Evolutionary conservation across 2,113 vertebrate genomes (phyloP), one percentile per base, ranked within the genome.

Genomic region (Tachycineta bicolor): DNA sequence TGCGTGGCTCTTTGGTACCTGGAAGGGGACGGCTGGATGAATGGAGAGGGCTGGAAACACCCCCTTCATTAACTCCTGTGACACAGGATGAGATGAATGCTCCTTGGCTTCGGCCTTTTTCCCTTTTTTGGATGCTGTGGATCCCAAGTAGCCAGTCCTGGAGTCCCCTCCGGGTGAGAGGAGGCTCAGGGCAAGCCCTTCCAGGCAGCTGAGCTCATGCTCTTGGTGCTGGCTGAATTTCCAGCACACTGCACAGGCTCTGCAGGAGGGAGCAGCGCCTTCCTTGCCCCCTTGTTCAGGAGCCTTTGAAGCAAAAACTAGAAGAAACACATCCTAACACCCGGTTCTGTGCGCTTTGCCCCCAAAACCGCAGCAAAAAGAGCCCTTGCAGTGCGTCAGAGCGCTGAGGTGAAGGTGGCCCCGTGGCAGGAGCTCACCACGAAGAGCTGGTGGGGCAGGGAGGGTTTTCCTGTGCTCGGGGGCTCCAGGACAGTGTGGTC

Each of bases 401-500:
- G 33, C n/a, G 2, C 20, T 8, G 37, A 5, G 28, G 46, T 22
- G 39, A 4, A 16, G 7, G 11, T 18, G 15, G 7, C 8, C 41
- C 44, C 11, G 3, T 19, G 22, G n/a, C 39, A 68, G 34, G 29
- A 33, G 37, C 3, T n/a, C 58, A 58, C 4, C 62, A 33, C 6
- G 5, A 31, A 19, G 60, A 24, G 29, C 23, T 59, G 21, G 33
- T 31, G n/a, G 25, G 68, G 16, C 52, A 43, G 44, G 9, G 20
- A 31, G 13, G 33, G 10, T 23, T 50, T 44, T 46, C 23, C 68
- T 29, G 25, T 1, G 9, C 5, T 3, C 0, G 2, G 34, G 34
- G 47, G 28, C 47, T 56, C 26, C 44, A 31, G 44, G 22, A 55
- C 33, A 33, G 12, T 3, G 34, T 67, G 23, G 26, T 34, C 50